Percentiles rank a stretch among this genome's conserved stretches.
Evolutionary conservation across 1,140 invertebrate genomes (phyloP).

Genomic region (Trinorchestia longiramus): DNA sequence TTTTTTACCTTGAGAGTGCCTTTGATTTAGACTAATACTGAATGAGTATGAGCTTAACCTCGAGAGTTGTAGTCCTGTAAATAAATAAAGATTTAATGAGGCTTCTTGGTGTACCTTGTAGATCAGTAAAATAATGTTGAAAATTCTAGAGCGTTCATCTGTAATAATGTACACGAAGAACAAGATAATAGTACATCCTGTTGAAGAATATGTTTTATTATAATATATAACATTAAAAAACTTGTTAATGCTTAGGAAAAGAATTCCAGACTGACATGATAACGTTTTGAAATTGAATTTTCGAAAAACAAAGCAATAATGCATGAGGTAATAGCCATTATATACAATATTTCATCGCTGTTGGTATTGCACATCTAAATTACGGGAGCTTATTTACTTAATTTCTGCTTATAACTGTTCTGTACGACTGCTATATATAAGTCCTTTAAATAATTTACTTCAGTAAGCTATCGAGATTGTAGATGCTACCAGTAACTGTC

Average conservation of each 20-base stretch:
- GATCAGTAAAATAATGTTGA: not conserved
- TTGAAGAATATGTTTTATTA: not conserved
- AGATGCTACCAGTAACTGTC: slow-evolving; percentile 24
- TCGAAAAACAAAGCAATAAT: not conserved
- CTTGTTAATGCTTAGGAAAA: not conserved
- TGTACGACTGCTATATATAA: not conserved
- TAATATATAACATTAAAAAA: not conserved
- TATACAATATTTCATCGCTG: not conserved
- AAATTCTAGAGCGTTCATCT: not conserved
- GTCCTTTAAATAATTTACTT: not conserved
- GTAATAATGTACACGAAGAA: no score
- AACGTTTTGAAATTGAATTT: not conserved
- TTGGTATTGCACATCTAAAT: not conserved
- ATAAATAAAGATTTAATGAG: not conserved
- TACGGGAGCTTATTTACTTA: not conserved
- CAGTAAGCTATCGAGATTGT: not conserved
- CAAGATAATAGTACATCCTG: no score
- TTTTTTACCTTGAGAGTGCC: not conserved
- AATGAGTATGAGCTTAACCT: not conserved
- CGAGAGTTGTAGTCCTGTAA: not conserved
- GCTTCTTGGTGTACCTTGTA: not conserved
- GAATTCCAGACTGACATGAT: not conserved
- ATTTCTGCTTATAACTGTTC: not conserved
- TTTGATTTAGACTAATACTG: not conserved
- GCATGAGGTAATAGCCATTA: not conserved